A percentile compares a stretch with the other conserved stretches of the same genome.
Evolutionary conservation across 2,113 vertebrate species (phyloP).

Genomic region (Trinectes maculatus): DNA sequence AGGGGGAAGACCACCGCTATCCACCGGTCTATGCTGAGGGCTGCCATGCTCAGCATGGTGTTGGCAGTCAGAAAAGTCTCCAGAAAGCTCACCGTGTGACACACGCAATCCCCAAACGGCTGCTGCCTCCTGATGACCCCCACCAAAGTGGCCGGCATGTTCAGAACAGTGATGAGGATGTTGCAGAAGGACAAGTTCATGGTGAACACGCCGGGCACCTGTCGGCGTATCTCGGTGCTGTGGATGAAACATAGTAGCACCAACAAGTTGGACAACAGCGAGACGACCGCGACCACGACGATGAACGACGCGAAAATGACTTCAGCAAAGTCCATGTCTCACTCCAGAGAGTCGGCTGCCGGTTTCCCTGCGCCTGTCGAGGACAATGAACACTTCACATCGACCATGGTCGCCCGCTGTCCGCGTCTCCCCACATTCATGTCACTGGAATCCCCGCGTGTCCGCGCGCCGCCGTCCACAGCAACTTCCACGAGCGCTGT

Average conservation of each 20-base stretch:
- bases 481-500: conserved; percentile 77
- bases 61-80: conserved; percentile 88
- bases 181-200: conserved; percentile 88
- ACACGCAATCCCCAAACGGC: conserved; percentile 82
- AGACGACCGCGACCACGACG: conserved; percentile 84
- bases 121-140: conserved; percentile 82
- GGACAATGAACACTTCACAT: conserved; percentile 18
- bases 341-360: conserved; percentile 68
- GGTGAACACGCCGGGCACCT: conserved; percentile 86
- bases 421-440: conserved; percentile 6
- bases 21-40: conserved; percentile 88
- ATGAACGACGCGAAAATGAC: conserved; percentile 82
- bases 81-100: conserved; percentile 85
- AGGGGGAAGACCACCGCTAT: conserved; percentile 88
- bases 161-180: conserved; percentile 84
- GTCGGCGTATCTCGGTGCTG: conserved; percentile 86
- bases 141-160: conserved; percentile 86
- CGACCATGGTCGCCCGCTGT: conserved; percentile 60
- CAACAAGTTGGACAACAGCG: conserved; percentile 85
- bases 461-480: conserved; percentile 39
- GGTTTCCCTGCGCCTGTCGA: conserved; percentile 47
- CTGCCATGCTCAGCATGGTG: conserved; percentile 87
- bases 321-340: conserved; percentile 88
- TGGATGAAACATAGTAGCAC: conserved; percentile 87
- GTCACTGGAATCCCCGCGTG: conserved; percentile 40